Conservation (phyloP, 2,113 vertebrate genomes). For the Tenebrosternarchus preto region DNA sequence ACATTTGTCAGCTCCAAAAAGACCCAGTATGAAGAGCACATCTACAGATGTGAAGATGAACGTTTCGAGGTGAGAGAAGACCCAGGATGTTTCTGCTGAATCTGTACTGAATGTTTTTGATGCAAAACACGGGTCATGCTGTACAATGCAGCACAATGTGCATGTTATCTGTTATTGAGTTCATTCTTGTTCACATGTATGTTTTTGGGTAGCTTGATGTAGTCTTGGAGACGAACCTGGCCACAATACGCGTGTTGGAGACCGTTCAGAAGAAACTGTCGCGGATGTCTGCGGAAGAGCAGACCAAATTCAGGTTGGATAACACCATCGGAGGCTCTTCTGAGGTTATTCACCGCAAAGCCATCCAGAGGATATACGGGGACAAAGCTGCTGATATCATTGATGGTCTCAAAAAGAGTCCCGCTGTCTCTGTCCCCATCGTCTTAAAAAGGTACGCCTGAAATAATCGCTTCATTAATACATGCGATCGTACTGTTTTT, state of each 20-base stretch:
- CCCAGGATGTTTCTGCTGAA: background rate
- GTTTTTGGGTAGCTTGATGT: constrained; percentile 86
- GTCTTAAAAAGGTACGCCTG: constrained; percentile 89
- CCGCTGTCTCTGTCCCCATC: constrained; percentile 90
- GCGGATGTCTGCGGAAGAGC: constrained; percentile 94
- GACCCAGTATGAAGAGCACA: constrained; percentile 98
- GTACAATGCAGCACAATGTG: too few relatives aligned
- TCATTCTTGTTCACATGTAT: background rate
- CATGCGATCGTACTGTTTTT: background rate
- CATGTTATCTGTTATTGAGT: background rate
- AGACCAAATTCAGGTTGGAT: constrained; percentile 94
- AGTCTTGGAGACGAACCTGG: constrained; percentile 94
- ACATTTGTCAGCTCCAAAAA: constrained; percentile 99
- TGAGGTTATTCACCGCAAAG: constrained; percentile 97
- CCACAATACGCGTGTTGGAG: constrained; percentile 93
- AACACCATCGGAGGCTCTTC: constrained; percentile 95
- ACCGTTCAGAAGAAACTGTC: constrained; percentile 93
- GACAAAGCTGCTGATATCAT: constrained; percentile 96
- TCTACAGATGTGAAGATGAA: constrained; percentile 97
- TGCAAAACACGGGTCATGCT: background rate
- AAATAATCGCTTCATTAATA: constrained; percentile 1
- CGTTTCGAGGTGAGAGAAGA: constrained; percentile 87
- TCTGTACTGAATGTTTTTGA: background rate
- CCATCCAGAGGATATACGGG: constrained; percentile 98
- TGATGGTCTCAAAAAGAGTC: constrained; percentile 93